These are phyloP conservation scores for Bhutanitis thaidina DNA, from an alignment of 2,888 invertebrate genomes.

Conservation along the genomic window DNA sequence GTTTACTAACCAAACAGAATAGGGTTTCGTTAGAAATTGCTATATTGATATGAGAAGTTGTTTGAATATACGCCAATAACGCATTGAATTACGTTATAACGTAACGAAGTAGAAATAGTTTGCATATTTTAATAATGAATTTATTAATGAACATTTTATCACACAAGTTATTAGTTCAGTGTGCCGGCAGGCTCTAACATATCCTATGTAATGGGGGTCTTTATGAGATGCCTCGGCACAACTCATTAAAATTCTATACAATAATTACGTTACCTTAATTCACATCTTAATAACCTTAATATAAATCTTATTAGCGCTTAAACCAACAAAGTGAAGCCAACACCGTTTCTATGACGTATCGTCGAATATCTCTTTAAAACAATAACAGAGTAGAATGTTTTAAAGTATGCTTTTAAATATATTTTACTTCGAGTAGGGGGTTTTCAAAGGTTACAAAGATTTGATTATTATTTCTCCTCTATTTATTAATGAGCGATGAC, in stretches of 20 bases:
- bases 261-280: constrained; percentile 2
- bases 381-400: too few species aligned
- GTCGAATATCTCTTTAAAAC: neutral
- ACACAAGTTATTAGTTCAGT: constrained; percentile 9
- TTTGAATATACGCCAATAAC: too few species aligned
- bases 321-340: neutral
- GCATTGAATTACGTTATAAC: too few species aligned
- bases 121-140: too few species aligned
- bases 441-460: too few species aligned
- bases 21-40: too few species aligned
- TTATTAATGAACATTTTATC: constrained; percentile 12
- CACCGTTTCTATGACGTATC: neutral
- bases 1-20: too few species aligned
- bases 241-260: constrained; percentile 14
- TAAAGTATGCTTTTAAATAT: neutral
- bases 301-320: constrained; percentile 1
- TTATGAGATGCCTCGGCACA: constrained; percentile 3
- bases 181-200: neutral
- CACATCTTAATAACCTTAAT: neutral
- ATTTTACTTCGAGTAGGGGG: too few species aligned
- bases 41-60: too few species aligned
- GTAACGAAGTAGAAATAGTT: too few species aligned
- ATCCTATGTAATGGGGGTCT: neutral
- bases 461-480: too few species aligned
- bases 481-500: too few species aligned